Base-by-base conservation (phyloP, 2,113 vertebrate genomes). In the Clarias macrocephalus region DNA sequence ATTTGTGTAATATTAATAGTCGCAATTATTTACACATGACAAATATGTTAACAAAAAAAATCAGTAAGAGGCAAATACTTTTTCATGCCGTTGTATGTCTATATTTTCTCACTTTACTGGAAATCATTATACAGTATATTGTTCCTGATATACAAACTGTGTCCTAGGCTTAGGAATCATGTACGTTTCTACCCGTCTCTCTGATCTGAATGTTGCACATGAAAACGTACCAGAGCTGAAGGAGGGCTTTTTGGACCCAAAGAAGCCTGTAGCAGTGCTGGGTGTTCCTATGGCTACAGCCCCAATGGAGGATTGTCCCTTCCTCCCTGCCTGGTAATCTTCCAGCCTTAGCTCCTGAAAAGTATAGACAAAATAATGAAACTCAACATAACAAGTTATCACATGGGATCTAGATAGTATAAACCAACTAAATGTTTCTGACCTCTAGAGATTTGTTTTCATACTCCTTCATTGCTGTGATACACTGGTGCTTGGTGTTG, bases 391-490 rank as follows among this genome's bases (percentile, higher is more conserved):
- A 48, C 66, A 3, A 25, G 56, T 81, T 5, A 30, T 10, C 8
- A 37, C 79, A 19, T 3, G 1, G 4, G 7, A 62, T 30, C n/a
- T 30, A 21, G 15, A 79, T 16, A 66, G 8, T 82, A 62, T 28
- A 76, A 80, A 33, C n/a, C 9, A 7, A 11, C 28, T 48, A 48
- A 48, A 0, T 79, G 19, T 18, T 73, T 52, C 84, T 91, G 75
- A 97, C 97, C 96, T 97, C 97, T 0, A 97, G 90, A 3, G 96
- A 97, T 85, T 97, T 97, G 94, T 97, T 99, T 91, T 99, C 98
- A 0, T 99, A 99, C 73, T 99, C 98, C 90, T 99, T 99, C 98
- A 99, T 99, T 82, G 98, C 98, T 6, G 98, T 99, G 90, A 99
- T 99, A 87, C 98, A 99, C 82, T 99, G 98, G 89, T 99, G 98